These are phyloP conservation scores for Halcyon senegalensis DNA, from an alignment of 2,113 vertebrate genomes.

Conservation along the genomic window DNA sequence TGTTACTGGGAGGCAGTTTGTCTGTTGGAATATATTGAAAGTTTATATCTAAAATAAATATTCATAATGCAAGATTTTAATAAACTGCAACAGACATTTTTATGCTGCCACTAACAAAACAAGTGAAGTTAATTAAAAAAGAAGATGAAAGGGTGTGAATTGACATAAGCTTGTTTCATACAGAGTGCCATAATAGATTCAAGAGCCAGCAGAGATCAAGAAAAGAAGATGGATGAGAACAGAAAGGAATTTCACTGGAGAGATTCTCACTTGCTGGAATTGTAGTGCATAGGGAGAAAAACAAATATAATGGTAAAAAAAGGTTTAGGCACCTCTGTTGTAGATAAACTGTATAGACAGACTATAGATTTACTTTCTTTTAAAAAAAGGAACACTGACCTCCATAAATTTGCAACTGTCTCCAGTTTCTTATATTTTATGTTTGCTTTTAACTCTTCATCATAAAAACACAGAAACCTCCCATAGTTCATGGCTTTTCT, in stretches of 20 bases:
- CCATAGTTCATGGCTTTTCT: neutral
- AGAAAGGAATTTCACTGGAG: constrained; percentile 27
- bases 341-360: neutral
- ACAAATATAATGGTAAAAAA: neutral
- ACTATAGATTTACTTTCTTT: neutral
- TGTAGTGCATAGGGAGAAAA: neutral
- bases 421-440: neutral
- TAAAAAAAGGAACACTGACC: neutral
- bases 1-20: neutral
- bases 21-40: constrained; percentile 23
- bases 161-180: constrained; percentile 46
- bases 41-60: constrained; percentile 47
- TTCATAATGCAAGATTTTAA: constrained; percentile 55
- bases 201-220: constrained; percentile 32
- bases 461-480: neutral
- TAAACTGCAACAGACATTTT: constrained; percentile 4
- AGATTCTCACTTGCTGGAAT: neutral
- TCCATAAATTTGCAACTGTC: neutral
- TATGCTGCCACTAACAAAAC: constrained; percentile 11
- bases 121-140: constrained; percentile 58
- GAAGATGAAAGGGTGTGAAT: constrained; percentile 50
- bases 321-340: neutral
- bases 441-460: constrained; percentile 14
- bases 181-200: constrained; percentile 17
- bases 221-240: neutral